Percentiles rank a stretch among this genome's conserved stretches.
Conservation (phyloP, 2,888 invertebrate species). For the Cryptus viduatorius region DNA sequence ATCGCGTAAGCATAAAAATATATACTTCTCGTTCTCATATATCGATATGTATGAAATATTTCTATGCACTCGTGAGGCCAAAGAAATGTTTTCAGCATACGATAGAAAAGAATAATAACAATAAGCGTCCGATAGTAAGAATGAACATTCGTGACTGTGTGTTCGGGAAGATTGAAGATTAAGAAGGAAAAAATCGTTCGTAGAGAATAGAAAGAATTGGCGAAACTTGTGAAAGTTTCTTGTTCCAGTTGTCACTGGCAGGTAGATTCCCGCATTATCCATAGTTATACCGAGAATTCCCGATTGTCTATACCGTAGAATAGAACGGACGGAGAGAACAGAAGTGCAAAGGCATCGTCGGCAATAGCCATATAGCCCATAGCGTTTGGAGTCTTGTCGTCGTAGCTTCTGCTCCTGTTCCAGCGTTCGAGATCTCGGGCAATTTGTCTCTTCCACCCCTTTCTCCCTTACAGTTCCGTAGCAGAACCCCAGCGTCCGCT, state of each 20-base stretch:
- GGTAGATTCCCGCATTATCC: conserved; percentile 45
- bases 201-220: background rate
- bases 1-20: conserved; percentile 49
- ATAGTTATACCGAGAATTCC: conserved; percentile 1
- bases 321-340: conserved; percentile 39
- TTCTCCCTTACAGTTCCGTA: conserved; percentile 38
- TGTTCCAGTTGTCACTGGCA: conserved; percentile 54
- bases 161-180: conserved; percentile 1
- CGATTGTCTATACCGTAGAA: background rate
- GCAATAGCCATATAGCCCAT: conserved; percentile 29
- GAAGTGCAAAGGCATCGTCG: conserved; percentile 37
- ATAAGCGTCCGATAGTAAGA: background rate
- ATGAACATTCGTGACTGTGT: background rate
- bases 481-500: conserved; percentile 9
- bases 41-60: background rate
- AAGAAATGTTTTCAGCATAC: background rate
- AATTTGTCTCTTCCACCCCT: conserved; percentile 75
- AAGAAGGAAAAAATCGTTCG: conserved; percentile 18
- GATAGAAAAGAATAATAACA: background rate
- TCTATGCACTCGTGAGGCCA: background rate
- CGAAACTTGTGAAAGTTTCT: conserved; percentile 44
- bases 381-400: conserved; percentile 39
- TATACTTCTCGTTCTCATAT: conserved; percentile 16
- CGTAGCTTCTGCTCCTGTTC: conserved; percentile 24
- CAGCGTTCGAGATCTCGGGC: conserved; percentile 72